Conservation (phyloP, 1,140 invertebrate genomes). For the Wasmannia auropunctata region DNA sequence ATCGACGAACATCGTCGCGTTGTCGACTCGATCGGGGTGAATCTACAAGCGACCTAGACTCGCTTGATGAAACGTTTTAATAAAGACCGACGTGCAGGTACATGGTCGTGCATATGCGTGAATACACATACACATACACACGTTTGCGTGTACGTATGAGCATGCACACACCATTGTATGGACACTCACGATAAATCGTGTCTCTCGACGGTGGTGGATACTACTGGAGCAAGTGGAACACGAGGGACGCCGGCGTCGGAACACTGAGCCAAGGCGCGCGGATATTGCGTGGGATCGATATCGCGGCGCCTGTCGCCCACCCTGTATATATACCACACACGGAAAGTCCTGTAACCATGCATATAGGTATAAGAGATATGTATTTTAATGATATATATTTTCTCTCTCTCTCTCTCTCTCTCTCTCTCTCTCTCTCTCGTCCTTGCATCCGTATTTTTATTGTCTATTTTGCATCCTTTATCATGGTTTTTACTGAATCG, state of each 20-base stretch:
- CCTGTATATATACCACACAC: slow-evolving; percentile 58
- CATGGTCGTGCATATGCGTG: background rate
- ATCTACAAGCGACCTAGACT: slow-evolving; percentile 2
- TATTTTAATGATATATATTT: too few species aligned
- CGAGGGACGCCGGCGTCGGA: slow-evolving; percentile 57
- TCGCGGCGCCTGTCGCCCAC: slow-evolving; percentile 76
- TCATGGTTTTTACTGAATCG: too few species aligned
- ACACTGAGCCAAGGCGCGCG: slow-evolving; percentile 68
- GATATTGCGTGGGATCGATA: slow-evolving; percentile 82
- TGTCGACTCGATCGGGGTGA: background rate
- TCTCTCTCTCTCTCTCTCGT: too few species aligned
- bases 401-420: too few species aligned
- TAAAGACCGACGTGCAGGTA: slow-evolving; percentile 4
- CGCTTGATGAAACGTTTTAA: slow-evolving; percentile 45
- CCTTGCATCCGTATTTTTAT: too few species aligned
- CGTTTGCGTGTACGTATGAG: background rate
- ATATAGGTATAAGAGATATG: slow-evolving; percentile 33
- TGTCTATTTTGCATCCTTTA: too few species aligned
- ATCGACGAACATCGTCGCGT: too few species aligned
- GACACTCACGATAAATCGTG: slow-evolving; percentile 38
- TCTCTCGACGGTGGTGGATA: background rate
- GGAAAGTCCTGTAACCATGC: slow-evolving; percentile 21
- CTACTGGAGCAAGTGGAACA: slow-evolving; percentile 62
- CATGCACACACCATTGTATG: background rate
- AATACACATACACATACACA: background rate